Evolutionary conservation across 2,888 invertebrate genomes (phyloP).

Genomic region (Lepetodrilus schrolli): DNA sequence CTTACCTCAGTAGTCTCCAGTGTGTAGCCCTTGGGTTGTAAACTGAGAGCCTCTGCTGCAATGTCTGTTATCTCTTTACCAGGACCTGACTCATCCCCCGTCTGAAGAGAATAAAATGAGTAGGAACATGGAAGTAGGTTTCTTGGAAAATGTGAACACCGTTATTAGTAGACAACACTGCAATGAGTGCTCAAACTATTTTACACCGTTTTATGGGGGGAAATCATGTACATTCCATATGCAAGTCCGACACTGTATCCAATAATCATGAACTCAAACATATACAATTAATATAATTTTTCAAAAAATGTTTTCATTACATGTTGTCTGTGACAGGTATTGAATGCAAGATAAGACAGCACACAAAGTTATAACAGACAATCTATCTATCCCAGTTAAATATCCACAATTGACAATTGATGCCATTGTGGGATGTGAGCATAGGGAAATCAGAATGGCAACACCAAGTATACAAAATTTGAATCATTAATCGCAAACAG

Average conservation of each 20-base stretch:
- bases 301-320: too few relatives aligned
- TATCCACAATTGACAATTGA: constrained; percentile 16
- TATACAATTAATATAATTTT: too few relatives aligned
- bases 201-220: not conserved
- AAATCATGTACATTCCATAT: not conserved
- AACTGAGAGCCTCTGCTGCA: constrained; percentile 93
- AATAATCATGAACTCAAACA: too few relatives aligned
- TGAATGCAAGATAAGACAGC: not conserved
- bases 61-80: constrained; percentile 87
- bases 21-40: constrained; percentile 98
- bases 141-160: not conserved
- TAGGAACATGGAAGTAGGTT: not conserved
- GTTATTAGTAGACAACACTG: not conserved
- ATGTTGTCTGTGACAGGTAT: constrained; percentile 34
- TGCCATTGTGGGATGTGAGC: constrained; percentile 9
- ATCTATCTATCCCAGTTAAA: constrained; percentile 37
- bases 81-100: constrained; percentile 42
- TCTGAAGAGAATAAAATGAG: not conserved
- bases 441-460: not conserved
- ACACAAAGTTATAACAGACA: constrained; percentile 43
- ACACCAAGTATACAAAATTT: not conserved
- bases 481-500: not conserved
- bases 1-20: constrained; percentile 91
- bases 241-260: not conserved
- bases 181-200: not conserved